These are phyloP conservation scores for Cnemophilus loriae DNA, from an alignment of 2,113 vertebrate species.

Conservation along the genomic window DNA sequence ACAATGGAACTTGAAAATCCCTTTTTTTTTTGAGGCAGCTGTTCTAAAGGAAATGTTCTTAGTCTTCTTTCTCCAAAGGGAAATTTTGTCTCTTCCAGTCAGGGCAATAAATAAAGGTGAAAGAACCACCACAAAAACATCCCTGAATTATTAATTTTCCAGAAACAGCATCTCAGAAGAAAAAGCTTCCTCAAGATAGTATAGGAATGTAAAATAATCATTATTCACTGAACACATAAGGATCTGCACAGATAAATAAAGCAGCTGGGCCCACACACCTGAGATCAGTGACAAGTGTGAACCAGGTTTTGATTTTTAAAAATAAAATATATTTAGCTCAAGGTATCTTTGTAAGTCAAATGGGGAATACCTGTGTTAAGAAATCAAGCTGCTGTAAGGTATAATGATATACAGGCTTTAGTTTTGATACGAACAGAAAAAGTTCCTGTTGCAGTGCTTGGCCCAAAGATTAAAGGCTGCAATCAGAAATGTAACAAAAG, in stretches of 20 bases:
- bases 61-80: conserved; percentile 18
- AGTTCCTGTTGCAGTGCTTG: background rate
- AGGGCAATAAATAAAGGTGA: conserved; percentile 47
- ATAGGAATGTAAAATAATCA: background rate
- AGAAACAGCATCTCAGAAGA: background rate
- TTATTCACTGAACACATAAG: background rate
- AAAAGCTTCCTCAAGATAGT: background rate
- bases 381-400: background rate
- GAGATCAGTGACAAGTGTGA: background rate
- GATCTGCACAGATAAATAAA: background rate
- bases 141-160: conserved; percentile 54
- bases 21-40: background rate
- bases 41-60: background rate
- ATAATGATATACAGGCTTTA: background rate
- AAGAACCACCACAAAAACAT: conserved; percentile 23
- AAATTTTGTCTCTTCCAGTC: conserved; percentile 35
- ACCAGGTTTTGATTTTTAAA: background rate
- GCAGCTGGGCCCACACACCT: background rate
- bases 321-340: background rate
- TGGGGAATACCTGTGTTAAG: background rate
- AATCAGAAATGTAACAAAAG: background rate
- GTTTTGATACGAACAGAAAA: background rate
- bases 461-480: background rate
- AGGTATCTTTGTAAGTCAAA: background rate
- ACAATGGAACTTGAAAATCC: background rate